Evolutionary conservation across 1,140 invertebrate genomes (phyloP).

Genomic region (Drosophila fuyamai): DNA sequence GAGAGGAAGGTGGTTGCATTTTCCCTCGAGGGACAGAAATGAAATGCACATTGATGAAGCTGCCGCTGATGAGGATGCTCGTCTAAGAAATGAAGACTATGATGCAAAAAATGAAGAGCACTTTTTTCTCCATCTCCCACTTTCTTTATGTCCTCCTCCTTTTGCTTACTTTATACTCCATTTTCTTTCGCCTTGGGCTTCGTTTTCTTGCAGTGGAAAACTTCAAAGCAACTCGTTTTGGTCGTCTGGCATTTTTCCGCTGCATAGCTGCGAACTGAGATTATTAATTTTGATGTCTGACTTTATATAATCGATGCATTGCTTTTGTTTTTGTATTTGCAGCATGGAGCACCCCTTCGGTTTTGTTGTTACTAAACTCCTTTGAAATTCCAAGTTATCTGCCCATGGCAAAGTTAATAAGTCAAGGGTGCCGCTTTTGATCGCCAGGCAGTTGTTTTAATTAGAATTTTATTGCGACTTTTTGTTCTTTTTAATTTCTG

Average conservation of each 20-base stretch:
- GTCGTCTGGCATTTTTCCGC: slow-evolving; percentile 54
- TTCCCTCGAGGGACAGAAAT: slow-evolving; percentile 42
- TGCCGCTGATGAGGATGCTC: slow-evolving; percentile 31
- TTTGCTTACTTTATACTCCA: slow-evolving; percentile 6
- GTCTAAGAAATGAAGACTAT: slow-evolving; percentile 23
- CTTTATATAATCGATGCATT: slow-evolving; percentile 74
- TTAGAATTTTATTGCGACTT: background rate
- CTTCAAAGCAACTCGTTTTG: slow-evolving; percentile 71
- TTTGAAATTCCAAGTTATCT: slow-evolving; percentile 51
- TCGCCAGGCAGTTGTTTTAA: slow-evolving; percentile 21
- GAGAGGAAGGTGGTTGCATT: background rate
- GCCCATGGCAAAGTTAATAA: slow-evolving; percentile 65
- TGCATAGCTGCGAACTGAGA: slow-evolving; percentile 62
- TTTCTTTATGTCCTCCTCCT: slow-evolving; percentile 6
- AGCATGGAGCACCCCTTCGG: background rate
- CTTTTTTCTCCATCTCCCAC: slow-evolving; percentile 16
- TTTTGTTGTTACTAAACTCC: slow-evolving; percentile 25
- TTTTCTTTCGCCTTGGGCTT: slow-evolving; percentile 22
- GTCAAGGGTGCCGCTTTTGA: slow-evolving; percentile 61
- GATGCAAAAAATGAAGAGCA: slow-evolving; percentile 38
- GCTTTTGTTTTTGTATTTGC: slow-evolving; percentile 35
- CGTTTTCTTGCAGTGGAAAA: slow-evolving; percentile 54
- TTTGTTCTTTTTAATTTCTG: background rate
- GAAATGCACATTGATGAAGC: slow-evolving; percentile 62
- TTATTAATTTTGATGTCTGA: slow-evolving; percentile 80